Conservation (phyloP, 2,888 invertebrate genomes). For the Resseliella maxima region DNA sequence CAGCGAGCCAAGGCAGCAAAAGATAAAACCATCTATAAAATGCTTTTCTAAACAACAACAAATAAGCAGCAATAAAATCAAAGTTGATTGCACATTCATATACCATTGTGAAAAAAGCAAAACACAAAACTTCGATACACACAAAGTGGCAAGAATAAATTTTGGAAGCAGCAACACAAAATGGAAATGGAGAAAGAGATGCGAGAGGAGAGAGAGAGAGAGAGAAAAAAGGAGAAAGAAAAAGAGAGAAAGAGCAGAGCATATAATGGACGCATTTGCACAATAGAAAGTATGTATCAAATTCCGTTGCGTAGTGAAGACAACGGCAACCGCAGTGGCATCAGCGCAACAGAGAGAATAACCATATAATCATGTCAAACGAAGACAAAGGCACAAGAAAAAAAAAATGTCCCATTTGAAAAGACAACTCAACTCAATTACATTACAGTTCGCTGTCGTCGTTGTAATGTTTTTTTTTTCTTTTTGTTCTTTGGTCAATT, state of each 20-base stretch:
- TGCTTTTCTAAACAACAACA: conserved; percentile 37
- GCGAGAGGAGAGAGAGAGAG: too few species aligned
- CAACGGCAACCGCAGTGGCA: background rate
- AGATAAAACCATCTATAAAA: conserved; percentile 28
- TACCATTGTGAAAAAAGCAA: background rate
- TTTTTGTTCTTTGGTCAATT: conserved; percentile 3
- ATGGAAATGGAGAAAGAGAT: background rate
- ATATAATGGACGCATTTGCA: conserved; percentile 43
- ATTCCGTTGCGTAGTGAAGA: conserved; percentile 9
- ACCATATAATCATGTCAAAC: conserved; percentile 26
- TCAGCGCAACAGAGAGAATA: background rate
- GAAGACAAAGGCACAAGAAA: conserved; percentile 46
- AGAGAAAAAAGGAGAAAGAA: background rate
- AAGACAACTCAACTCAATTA: conserved; percentile 28
- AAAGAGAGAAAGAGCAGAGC: background rate
- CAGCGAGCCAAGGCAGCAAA: background rate
- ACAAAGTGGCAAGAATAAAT: conserved; percentile 53
- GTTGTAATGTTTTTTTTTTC: background rate
- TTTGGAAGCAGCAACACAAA: background rate
- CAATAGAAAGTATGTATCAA: conserved; percentile 25
- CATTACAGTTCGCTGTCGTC: conserved; percentile 28
- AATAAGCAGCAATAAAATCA: conserved; percentile 51
- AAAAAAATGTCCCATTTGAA: conserved; percentile 43
- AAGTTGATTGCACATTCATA: conserved; percentile 53
- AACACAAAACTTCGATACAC: background rate